phyloP scores from a whole-genome alignment of 1,140 invertebrate genomes.

The Helicoverpa armigera region DNA sequence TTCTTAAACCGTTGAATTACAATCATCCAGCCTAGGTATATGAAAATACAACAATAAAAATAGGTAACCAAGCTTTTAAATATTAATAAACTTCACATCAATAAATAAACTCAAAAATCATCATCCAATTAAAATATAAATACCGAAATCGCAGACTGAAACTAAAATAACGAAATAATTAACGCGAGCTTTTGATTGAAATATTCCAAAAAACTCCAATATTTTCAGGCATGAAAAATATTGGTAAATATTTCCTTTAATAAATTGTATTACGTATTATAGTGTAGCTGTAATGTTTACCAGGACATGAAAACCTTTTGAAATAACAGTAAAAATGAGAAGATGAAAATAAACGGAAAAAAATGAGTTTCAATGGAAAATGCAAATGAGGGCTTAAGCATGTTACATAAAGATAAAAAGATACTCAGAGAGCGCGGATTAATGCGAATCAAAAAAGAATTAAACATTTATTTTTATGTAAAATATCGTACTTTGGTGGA shows the following conservation, averaged over 20 bases:
- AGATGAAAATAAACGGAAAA: conserved; percentile 23
- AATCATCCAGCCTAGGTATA: no score
- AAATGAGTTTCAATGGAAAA: conserved; percentile 35
- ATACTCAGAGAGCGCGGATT: conserved; percentile 27
- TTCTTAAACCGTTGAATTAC: no score
- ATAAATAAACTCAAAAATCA: background rate
- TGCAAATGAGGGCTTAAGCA: conserved; percentile 38
- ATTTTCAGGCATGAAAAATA: conserved; percentile 10
- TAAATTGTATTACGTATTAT: conserved; percentile 16
- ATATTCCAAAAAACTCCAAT: background rate
- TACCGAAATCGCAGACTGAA: background rate
- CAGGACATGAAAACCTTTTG: conserved; percentile 15
- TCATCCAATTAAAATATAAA: background rate
- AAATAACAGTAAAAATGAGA: conserved; percentile 23
- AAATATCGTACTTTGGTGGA: conserved; percentile 19
- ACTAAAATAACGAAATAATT: background rate
- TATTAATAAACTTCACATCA: background rate
- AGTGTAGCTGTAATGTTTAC: background rate
- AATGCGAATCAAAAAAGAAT: conserved; percentile 29
- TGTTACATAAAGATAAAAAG: conserved; percentile 42
- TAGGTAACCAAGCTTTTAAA: no score
- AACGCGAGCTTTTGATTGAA: background rate
- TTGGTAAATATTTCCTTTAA: background rate
- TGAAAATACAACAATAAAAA: no score
- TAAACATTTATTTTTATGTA: conserved; percentile 23